These are phyloP conservation scores for Hydriomena furcata DNA, from an alignment of 2,888 invertebrate species.

Conservation along the genomic window DNA sequence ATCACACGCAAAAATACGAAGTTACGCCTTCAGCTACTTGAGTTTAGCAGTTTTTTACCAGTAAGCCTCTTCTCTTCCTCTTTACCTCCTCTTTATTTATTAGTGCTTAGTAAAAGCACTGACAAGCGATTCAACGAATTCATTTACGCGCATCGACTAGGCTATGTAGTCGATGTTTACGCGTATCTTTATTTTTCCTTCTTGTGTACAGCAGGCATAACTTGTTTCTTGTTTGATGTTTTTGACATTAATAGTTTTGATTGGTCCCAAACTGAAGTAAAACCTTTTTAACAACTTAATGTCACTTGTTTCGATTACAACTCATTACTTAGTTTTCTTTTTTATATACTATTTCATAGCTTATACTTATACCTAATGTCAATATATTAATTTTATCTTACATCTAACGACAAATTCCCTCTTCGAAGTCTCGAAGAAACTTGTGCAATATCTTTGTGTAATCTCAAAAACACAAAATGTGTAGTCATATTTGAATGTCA, in stretches of 20 bases:
- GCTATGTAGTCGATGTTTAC: too few species aligned
- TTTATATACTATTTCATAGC: conserved; percentile 32
- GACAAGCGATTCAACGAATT: too few species aligned
- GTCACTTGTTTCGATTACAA: conserved; percentile 21
- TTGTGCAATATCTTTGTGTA: conserved; percentile 19
- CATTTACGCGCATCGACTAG: too few species aligned
- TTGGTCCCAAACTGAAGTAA: conserved; percentile 6
- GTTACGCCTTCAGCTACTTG: too few species aligned
- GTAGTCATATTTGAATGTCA: not conserved
- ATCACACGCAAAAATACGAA: not conserved
- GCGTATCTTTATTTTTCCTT: too few species aligned
- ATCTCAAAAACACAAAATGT: conserved; percentile 3
- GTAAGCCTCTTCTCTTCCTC: too few species aligned
- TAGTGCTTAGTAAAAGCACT: too few species aligned
- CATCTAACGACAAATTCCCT: conserved; percentile 28
- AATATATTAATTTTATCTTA: conserved; percentile 29
- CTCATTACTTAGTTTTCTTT: too few species aligned
- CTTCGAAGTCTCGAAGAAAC: conserved; percentile 37
- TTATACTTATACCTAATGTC: conserved; percentile 25
- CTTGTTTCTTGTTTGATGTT: too few species aligned
- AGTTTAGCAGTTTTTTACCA: too few species aligned
- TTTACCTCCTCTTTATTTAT: too few species aligned
- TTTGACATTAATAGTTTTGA: not conserved
- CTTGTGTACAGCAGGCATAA: too few species aligned
- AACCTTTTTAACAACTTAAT: not conserved